phyloP scores from a whole-genome alignment of 1,140 invertebrate species.

The Drosophila nigrodunni region DNA sequence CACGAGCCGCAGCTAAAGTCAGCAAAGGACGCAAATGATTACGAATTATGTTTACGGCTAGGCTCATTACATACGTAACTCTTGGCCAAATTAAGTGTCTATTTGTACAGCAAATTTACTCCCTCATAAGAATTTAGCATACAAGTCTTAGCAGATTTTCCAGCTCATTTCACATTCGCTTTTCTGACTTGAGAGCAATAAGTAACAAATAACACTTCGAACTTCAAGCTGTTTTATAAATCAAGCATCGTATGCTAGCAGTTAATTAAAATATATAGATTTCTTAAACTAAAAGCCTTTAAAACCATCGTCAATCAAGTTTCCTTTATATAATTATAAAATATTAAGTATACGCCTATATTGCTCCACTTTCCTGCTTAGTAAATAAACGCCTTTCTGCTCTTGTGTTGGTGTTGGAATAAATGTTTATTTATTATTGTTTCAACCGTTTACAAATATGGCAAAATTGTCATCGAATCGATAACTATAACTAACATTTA shows the following conservation, averaged over 20 bases:
- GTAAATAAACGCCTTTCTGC: neutral
- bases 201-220: neutral
- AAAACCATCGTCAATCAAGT: no score
- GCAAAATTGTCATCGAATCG: constrained; percentile 53
- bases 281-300: no score
- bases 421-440: constrained; percentile 73
- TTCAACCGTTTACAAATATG: constrained; percentile 78
- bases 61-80: constrained; percentile 41
- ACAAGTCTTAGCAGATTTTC: constrained; percentile 11
- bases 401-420: constrained; percentile 63
- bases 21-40: constrained; percentile 56
- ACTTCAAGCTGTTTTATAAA: no score
- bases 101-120: constrained; percentile 35
- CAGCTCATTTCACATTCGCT: neutral
- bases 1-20: constrained; percentile 40
- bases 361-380: no score
- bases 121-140: constrained; percentile 37
- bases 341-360: no score
- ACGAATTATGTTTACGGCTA: constrained; percentile 53
- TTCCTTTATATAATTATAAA: no score
- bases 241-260: no score
- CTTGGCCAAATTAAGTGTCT: constrained; percentile 45
- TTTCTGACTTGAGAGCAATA: no score
- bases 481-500: constrained; percentile 61
- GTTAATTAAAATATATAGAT: no score